Percentiles rank a stretch among this genome's conserved stretches.
Conservation (phyloP, 2,888 invertebrate genomes). For the Rotaria magnacalcarata region DNA sequence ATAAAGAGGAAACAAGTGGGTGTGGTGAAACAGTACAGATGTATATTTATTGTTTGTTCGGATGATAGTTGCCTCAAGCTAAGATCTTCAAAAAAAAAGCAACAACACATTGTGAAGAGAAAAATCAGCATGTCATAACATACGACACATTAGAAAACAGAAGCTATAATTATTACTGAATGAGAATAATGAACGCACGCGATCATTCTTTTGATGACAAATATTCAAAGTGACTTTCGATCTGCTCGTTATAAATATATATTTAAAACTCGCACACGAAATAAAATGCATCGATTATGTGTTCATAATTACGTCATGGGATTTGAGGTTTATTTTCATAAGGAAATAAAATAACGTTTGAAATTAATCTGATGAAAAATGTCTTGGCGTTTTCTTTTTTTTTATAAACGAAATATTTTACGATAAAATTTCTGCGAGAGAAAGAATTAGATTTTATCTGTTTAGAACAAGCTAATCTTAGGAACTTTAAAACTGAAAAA, state of each 20-base stretch:
- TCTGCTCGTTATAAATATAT: neutral
- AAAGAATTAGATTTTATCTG: no score
- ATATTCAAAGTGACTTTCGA: constrained; percentile 1
- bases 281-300: neutral
- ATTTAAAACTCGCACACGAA: neutral
- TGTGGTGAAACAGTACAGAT: constrained; percentile 5
- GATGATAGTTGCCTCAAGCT: neutral
- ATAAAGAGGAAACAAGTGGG: neutral
- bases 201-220: constrained; percentile 26
- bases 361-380: no score
- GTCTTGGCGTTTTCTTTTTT: no score
- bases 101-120: no score
- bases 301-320: neutral
- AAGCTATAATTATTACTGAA: neutral
- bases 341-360: no score
- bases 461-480: no score
- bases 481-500: no score
- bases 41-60: constrained; percentile 9
- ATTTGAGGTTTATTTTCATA: no score
- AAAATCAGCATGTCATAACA: constrained; percentile 5
- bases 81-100: neutral
- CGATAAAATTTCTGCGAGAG: no score
- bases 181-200: constrained; percentile 6
- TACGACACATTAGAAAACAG: neutral
- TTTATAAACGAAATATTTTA: no score